Evolutionary conservation across 2,797 vertebrate species (phyloP).

Genomic region (Miopithecus talapoin): DNA sequence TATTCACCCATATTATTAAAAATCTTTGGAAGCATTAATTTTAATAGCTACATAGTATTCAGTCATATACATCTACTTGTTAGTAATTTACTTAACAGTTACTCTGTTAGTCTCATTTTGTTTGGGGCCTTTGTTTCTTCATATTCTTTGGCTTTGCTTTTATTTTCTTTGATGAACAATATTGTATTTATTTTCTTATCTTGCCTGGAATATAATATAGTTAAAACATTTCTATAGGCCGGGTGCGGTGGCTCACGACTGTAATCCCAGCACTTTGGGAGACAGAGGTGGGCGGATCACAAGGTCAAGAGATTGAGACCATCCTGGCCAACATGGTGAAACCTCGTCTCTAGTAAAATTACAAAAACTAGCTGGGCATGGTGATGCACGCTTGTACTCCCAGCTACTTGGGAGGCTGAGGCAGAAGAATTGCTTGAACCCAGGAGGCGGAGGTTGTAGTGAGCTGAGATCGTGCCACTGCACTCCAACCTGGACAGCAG

Average conservation of each 20-base stretch:
- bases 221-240: background rate
- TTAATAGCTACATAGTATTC: background rate
- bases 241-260: background rate
- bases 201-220: background rate
- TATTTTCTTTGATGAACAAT: background rate
- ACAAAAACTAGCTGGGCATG: background rate
- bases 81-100: background rate
- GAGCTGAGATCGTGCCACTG: accelerated
- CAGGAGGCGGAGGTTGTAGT: background rate
- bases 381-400: background rate
- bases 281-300: background rate
- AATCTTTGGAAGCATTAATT: background rate
- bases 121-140: background rate
- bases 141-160: background rate
- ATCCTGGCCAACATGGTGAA: background rate
- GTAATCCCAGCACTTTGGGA: background rate
- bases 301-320: background rate
- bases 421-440: background rate
- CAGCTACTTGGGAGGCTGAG: background rate
- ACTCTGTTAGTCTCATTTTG: background rate
- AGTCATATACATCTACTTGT: background rate
- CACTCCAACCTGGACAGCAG: background rate
- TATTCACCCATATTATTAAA: background rate
- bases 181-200: background rate
- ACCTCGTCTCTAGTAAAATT: background rate